Percentiles rank a stretch among this genome's conserved stretches.
These are phyloP conservation scores for Rhabditoides inermis DNA, from an alignment of 2,888 invertebrate genomes.

Conservation along the genomic window DNA sequence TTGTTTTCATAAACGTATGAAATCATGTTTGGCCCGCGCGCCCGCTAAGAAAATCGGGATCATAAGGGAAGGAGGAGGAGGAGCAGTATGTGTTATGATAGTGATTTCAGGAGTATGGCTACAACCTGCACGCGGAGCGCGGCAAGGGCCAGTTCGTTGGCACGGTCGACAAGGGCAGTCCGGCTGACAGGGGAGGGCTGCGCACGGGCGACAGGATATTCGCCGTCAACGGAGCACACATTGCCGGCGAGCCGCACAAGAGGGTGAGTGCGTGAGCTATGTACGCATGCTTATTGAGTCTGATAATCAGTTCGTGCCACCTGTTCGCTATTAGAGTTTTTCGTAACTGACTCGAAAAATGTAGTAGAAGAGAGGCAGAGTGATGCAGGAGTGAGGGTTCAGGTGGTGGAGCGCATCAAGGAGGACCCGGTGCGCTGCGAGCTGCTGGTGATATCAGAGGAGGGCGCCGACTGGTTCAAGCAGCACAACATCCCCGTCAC, in stretches of 20 bases:
- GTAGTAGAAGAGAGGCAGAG: background rate
- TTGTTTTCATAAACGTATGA: background rate
- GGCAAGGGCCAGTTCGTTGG: conserved; percentile 47
- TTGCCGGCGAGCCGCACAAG: conserved; percentile 42
- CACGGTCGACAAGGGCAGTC: conserved; percentile 31
- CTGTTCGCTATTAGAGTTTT: background rate
- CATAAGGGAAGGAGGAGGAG: background rate
- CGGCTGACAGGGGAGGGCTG: conserved; percentile 32
- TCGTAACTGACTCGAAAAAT: background rate
- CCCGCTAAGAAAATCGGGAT: background rate
- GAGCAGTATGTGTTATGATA: background rate
- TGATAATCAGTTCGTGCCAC: background rate
- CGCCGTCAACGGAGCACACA: conserved; percentile 48
- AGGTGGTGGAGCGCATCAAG: conserved; percentile 49
- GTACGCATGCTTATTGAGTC: too few species aligned
- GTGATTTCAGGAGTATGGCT: conserved; percentile 45
- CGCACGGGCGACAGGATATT: conserved; percentile 45
- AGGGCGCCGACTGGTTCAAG: conserved; percentile 66
- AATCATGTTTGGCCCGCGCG: background rate
- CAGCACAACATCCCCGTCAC: conserved; percentile 33
- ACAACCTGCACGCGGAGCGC: conserved; percentile 49
- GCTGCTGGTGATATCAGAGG: conserved; percentile 74
- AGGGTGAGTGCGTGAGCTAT: conserved; percentile 24
- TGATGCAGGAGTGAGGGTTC: too few species aligned
- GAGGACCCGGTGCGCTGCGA: conserved; percentile 63